phyloP scores from a whole-genome alignment of 1,140 invertebrate species.

The Drosophila mauritiana region DNA sequence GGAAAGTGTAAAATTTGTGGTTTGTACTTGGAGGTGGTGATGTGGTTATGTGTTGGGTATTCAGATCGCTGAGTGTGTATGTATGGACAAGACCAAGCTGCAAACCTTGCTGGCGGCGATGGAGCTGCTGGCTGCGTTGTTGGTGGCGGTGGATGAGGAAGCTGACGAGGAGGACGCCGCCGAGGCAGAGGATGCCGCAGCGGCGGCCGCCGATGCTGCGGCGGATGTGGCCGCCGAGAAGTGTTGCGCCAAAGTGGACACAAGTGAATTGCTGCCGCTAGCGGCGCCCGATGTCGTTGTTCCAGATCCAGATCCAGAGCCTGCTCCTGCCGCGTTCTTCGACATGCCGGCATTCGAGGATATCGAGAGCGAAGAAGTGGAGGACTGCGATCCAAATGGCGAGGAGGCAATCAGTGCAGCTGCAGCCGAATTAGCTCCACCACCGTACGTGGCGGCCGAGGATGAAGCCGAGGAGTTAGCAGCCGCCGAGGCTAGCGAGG shows the following conservation, averaged over 20 bases:
- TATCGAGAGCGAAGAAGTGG: constrained; percentile 66
- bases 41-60: constrained; percentile 7
- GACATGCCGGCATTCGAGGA: constrained; percentile 60
- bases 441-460: constrained; percentile 69
- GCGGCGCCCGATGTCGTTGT: constrained; percentile 6
- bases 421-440: constrained; percentile 66
- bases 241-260: constrained; percentile 79
- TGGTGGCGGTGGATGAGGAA: constrained; percentile 44
- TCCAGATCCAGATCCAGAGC: constrained; percentile 14
- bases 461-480: constrained; percentile 61
- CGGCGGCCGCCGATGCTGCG: constrained; percentile 52
- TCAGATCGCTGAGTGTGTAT: constrained; percentile 1
- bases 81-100: constrained; percentile 30
- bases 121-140: constrained; percentile 46
- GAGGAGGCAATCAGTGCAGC: constrained; percentile 67
- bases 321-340: constrained; percentile 26
- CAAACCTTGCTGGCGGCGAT: constrained; percentile 78
- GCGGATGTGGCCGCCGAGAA: constrained; percentile 67
- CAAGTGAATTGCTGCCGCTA: constrained; percentile 49
- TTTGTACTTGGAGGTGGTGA: constrained; percentile 5
- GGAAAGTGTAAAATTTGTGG: constrained; percentile 7
- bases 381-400: constrained; percentile 66
- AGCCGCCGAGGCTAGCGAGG: constrained; percentile 56
- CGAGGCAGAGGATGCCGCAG: constrained; percentile 37
- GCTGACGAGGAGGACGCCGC: constrained; percentile 31